A percentile compares a stretch with the other conserved stretches of the same genome.
These are phyloP conservation scores for Caenorhabditis remanei DNA, from an alignment of 1,140 invertebrate genomes.

Conservation along the genomic window DNA sequence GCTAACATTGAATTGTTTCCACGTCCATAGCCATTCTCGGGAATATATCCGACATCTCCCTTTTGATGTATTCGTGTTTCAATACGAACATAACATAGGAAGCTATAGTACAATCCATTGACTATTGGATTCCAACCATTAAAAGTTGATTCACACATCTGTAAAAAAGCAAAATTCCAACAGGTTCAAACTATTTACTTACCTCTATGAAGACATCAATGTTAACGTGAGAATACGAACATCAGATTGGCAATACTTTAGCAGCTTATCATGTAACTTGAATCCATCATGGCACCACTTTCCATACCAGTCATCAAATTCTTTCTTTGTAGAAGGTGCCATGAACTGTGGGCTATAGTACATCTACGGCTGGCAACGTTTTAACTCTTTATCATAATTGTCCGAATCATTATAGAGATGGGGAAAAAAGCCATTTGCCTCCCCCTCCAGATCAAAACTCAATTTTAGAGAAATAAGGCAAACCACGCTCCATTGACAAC, in stretches of 20 bases:
- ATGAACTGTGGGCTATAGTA: too few relatives aligned
- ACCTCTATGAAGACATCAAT: background rate
- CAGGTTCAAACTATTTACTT: background rate
- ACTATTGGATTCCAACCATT: background rate
- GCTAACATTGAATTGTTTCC: background rate
- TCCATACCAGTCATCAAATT: background rate
- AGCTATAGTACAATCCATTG: background rate
- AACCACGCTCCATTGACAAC: too few relatives aligned
- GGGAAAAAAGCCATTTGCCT: background rate
- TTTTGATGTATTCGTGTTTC: background rate
- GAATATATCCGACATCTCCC: background rate
- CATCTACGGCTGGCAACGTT: too few relatives aligned
- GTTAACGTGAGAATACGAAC: background rate
- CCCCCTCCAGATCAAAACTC: too few relatives aligned
- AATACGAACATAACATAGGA: background rate
- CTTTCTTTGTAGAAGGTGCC: too few relatives aligned
- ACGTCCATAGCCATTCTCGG: slow-evolving; percentile 15
- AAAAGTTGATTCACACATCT: background rate
- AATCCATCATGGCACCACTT: background rate
- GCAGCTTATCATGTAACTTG: background rate
- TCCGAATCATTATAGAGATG: slow-evolving; percentile 15
- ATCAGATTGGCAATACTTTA: background rate
- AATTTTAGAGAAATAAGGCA: too few relatives aligned
- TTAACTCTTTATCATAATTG: too few relatives aligned
- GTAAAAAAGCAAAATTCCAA: background rate